Conservation (phyloP, 2,113 vertebrate genomes). For the Phocoena phocoena region DNA sequence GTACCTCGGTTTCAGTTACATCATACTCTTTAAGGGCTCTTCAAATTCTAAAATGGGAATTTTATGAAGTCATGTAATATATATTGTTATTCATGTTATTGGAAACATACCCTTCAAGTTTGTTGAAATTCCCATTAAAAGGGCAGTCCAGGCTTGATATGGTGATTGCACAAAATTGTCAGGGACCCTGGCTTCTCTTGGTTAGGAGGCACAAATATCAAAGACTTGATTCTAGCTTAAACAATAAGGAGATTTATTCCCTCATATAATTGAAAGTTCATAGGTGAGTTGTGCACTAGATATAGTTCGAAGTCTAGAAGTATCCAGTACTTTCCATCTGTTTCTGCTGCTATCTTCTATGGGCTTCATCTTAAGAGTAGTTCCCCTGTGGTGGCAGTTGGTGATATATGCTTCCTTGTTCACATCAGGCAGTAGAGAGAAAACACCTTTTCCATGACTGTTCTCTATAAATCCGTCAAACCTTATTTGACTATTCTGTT, state of each 20-base stretch:
- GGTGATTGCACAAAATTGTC: neutral
- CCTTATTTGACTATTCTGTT: constrained; percentile 2
- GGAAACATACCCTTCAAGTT: neutral
- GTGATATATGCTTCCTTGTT: neutral
- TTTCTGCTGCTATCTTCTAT: neutral
- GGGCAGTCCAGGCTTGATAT: neutral
- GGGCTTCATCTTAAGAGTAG: neutral
- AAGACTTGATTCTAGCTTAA: constrained; percentile 11
- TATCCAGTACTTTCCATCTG: neutral
- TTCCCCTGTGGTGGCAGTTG: neutral
- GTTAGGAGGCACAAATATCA: neutral
- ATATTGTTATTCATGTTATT: neutral
- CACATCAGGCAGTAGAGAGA: neutral
- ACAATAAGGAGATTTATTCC: neutral
- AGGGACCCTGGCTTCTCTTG: neutral
- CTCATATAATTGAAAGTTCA: neutral
- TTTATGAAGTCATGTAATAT: neutral
- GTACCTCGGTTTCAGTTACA: neutral
- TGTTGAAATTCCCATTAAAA: constrained; percentile 8
- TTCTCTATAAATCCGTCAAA: neutral
- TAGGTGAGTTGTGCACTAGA: neutral
- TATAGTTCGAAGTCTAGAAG: neutral
- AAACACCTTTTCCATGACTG: neutral
- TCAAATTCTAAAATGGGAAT: neutral
- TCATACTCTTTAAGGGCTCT: neutral